Conservation (phyloP, 37 sponge, comb jelly and placozoan species). For the Cliona cf. orientalis region DNA sequence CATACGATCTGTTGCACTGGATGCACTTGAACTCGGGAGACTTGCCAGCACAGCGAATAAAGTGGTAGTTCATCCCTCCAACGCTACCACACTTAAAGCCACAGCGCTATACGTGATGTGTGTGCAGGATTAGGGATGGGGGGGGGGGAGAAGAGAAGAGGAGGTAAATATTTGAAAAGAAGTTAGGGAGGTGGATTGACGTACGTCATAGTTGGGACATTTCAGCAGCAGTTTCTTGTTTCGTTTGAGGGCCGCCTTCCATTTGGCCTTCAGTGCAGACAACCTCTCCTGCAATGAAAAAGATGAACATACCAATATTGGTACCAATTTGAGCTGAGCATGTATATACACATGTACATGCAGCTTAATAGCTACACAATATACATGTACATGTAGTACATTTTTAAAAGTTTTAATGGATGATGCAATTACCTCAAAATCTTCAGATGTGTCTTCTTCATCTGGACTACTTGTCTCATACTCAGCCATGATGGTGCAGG, state of each 20-base stretch:
- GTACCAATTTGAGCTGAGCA: neutral
- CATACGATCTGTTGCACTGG: slow-evolving; percentile 43
- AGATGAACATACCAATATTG: neutral
- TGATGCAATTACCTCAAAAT: too few species aligned
- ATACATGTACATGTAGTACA: too few species aligned
- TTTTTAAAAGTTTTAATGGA: too few species aligned
- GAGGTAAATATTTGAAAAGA: neutral
- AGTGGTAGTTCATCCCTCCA: slow-evolving; percentile 69
- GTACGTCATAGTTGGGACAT: slow-evolving; percentile 69
- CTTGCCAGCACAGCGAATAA: slow-evolving; percentile 41
- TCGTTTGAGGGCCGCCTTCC: slow-evolving; percentile 61
- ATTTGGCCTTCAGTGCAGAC: slow-evolving; percentile 24
- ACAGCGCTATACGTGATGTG: slow-evolving; percentile 33
- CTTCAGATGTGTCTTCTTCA: too few species aligned
- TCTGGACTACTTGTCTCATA: too few species aligned
- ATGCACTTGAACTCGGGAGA: slow-evolving; percentile 43
- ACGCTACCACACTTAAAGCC: slow-evolving; percentile 64
- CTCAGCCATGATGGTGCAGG: neutral
- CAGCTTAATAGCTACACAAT: neutral
- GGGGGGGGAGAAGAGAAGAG: neutral
- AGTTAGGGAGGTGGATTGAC: neutral
- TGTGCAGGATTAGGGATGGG: neutral
- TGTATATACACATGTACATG: neutral
- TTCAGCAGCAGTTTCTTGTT: slow-evolving; percentile 64
- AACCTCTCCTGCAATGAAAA: slow-evolving; percentile 41